phyloP scores from a whole-genome alignment of 1,140 invertebrate species.

The Cyphomyrmex costatus region DNA sequence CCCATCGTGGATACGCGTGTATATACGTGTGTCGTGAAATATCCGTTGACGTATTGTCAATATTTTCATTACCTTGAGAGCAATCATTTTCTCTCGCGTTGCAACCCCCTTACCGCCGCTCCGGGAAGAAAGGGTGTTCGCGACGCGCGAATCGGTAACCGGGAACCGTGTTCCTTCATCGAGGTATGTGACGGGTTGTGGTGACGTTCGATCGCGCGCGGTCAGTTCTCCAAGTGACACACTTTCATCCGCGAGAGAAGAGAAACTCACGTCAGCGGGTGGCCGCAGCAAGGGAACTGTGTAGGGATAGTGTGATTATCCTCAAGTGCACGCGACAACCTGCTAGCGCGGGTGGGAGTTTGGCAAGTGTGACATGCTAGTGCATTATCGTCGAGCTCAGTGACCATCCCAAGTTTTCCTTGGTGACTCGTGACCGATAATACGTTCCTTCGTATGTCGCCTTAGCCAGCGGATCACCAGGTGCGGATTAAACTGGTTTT shows the following conservation, averaged over 20 bases:
- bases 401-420: slow-evolving; percentile 29
- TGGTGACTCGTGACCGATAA: slow-evolving; percentile 36
- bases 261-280: slow-evolving; percentile 34
- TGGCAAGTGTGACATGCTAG: slow-evolving; percentile 45
- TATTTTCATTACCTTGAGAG: slow-evolving; percentile 39
- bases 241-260: slow-evolving; percentile 67
- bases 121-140: slow-evolving; percentile 26
- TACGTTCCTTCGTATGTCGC: not conserved
- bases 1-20: slow-evolving; percentile 36
- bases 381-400: slow-evolving; percentile 45
- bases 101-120: slow-evolving; percentile 2
- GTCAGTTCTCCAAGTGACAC: slow-evolving; percentile 70
- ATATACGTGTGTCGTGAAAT: slow-evolving; percentile 16
- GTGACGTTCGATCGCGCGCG: slow-evolving; percentile 68
- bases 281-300: not conserved
- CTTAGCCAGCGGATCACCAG: not conserved
- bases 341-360: slow-evolving; percentile 41
- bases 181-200: slow-evolving; percentile 25
- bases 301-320: slow-evolving; percentile 28
- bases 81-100: not conserved
- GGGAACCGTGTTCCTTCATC: slow-evolving; percentile 25
- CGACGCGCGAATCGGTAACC: slow-evolving; percentile 28
- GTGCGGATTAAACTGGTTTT: slow-evolving; percentile 32
- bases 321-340: slow-evolving; percentile 23
- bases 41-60: slow-evolving; percentile 40